phyloP scores from a whole-genome alignment of 2,113 vertebrate species.

The Malurus cyaneus region DNA sequence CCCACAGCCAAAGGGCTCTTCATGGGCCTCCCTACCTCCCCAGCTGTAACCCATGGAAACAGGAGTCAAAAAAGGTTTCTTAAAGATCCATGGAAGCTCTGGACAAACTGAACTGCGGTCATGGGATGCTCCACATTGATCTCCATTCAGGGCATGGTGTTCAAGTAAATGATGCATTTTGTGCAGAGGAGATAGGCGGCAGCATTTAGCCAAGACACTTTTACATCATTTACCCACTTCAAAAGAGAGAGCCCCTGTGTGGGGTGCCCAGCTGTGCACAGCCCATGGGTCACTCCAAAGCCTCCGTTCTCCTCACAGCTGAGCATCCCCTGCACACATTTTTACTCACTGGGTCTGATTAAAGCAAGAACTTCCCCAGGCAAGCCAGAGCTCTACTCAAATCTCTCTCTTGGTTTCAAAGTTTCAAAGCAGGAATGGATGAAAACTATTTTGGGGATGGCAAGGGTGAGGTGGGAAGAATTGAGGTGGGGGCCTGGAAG shows the following conservation, averaged over 20 bases:
- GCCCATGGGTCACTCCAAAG: not conserved
- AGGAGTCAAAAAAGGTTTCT: not conserved
- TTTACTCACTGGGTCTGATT: not conserved
- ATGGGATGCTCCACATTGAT: rapidly evolving
- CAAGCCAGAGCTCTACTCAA: not conserved
- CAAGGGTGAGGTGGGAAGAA: not conserved
- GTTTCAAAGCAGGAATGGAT: not conserved
- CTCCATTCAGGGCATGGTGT: not conserved
- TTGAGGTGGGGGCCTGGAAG: not conserved
- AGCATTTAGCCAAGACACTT: rapidly evolving
- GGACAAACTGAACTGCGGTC: not conserved
- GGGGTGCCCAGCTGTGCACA: not conserved
- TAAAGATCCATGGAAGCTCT: not conserved
- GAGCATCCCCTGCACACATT: not conserved
- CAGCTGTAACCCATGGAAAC: not conserved
- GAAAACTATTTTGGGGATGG: not conserved
- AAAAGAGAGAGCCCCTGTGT: not conserved
- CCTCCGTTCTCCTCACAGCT: not conserved
- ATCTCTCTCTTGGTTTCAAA: not conserved
- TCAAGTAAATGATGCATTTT: not conserved
- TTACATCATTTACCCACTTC: not conserved
- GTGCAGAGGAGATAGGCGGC: not conserved
- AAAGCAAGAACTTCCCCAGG: not conserved
- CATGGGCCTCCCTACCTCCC: not conserved
- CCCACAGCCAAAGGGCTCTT: not conserved